Conservation (phyloP, 2,888 invertebrate species). For the Phengaris arion region DNA sequence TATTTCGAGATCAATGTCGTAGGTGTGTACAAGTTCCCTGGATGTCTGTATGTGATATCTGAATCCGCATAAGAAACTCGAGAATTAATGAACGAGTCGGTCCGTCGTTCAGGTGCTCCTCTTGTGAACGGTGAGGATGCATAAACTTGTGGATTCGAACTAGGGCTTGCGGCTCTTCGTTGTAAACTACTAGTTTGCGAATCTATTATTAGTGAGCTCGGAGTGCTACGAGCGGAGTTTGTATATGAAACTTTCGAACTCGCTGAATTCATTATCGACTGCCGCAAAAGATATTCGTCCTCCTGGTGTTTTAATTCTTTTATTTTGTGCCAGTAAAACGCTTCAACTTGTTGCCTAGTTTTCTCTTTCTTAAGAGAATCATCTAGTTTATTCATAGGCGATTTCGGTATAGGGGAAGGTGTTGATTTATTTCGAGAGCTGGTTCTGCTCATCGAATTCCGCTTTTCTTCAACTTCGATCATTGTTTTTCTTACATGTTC, state of each 20-base stretch:
- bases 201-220: slow-evolving; percentile 50
- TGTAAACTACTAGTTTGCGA: slow-evolving; percentile 60
- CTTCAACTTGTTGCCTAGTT: slow-evolving; percentile 81
- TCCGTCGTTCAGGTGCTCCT: slow-evolving; percentile 61
- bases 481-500: slow-evolving; percentile 64
- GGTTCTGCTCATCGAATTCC: slow-evolving; percentile 57
- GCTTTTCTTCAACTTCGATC: slow-evolving; percentile 65
- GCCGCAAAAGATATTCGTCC: slow-evolving; percentile 72
- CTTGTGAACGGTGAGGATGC: slow-evolving; percentile 53
- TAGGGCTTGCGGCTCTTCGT: slow-evolving; percentile 52
- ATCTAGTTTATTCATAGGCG: slow-evolving; percentile 42
- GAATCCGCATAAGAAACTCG: slow-evolving; percentile 46
- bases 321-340: slow-evolving; percentile 84
- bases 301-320: slow-evolving; percentile 82
- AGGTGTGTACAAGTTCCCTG: slow-evolving; percentile 50
- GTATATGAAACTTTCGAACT: slow-evolving; percentile 41
- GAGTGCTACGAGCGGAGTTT: slow-evolving; percentile 52
- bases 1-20: slow-evolving; percentile 42
- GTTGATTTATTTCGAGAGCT: slow-evolving; percentile 49
- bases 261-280: slow-evolving; percentile 50
- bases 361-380: slow-evolving; percentile 68
- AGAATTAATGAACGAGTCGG: slow-evolving; percentile 57
- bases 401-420: slow-evolving; percentile 47
- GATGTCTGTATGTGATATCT: slow-evolving; percentile 57
- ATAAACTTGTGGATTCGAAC: slow-evolving; percentile 49